Evolutionary conservation across 2,797 vertebrate species (phyloP).

Genomic region (Lepidocolaptes lacrymiger): DNA sequence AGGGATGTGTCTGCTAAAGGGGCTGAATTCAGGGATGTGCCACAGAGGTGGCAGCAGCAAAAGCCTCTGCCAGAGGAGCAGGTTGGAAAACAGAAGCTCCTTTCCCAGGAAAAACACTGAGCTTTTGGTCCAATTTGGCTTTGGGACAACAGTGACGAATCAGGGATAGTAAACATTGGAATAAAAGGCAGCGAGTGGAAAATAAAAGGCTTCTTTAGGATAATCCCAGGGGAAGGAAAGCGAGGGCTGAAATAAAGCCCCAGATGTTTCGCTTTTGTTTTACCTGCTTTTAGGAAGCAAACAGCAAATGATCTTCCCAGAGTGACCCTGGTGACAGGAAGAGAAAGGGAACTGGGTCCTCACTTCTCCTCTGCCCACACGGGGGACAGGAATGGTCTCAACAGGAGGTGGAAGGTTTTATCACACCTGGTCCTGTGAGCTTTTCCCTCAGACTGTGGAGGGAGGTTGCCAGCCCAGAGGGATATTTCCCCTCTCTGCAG

Average conservation of each 20-base stretch:
- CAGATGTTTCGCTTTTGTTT: background rate
- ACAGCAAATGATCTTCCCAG: background rate
- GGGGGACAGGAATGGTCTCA: background rate
- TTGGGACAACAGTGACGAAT: background rate
- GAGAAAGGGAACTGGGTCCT: background rate
- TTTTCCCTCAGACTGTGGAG: background rate
- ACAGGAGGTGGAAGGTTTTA: background rate
- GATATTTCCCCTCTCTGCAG: background rate
- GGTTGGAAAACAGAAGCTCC: background rate
- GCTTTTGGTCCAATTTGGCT: background rate
- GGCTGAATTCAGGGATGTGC: background rate
- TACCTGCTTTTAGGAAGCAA: background rate
- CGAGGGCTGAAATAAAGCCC: background rate
- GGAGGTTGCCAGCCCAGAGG: background rate
- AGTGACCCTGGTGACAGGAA: background rate
- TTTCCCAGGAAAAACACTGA: background rate
- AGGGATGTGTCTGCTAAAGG: background rate
- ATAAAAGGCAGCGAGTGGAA: background rate
- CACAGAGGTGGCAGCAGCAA: background rate
- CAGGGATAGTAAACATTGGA: background rate
- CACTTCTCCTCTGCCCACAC: background rate
- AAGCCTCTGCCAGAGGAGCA: background rate
- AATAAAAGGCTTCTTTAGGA: slow-evolving; percentile 33
- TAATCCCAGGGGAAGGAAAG: slow-evolving; percentile 22
- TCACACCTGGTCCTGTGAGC: background rate